Percentiles rank a stretch among this genome's conserved stretches.
Evolutionary conservation across 2,113 vertebrate species (phyloP).

Genomic region (Tinamus guttatus): DNA sequence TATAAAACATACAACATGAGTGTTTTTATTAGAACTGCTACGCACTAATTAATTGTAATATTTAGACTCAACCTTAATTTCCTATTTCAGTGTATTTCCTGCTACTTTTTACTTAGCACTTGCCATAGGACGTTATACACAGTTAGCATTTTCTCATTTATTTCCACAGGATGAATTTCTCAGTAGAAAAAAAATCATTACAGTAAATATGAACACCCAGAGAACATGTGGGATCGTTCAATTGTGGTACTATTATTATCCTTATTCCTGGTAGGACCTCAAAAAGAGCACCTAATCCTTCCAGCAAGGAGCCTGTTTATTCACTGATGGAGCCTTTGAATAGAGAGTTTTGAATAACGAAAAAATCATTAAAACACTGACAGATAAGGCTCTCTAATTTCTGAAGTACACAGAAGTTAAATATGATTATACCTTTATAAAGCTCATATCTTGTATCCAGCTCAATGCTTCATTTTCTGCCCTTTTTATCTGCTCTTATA

Average conservation of each 20-base stretch:
- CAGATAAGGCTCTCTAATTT: neutral
- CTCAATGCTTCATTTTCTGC: neutral
- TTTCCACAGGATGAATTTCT: neutral
- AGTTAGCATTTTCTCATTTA: neutral
- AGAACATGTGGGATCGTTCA: neutral
- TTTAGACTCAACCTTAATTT: neutral
- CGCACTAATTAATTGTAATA: neutral
- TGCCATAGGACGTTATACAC: neutral
- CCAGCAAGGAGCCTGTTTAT: neutral
- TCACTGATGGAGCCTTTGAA: neutral
- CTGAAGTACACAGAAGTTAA: neutral
- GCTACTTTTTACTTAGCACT: neutral
- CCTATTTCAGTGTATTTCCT: neutral
- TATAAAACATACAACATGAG: neutral
- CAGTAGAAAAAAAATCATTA: neutral
- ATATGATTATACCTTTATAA: neutral
- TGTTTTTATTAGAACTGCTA: neutral
- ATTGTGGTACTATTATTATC: neutral
- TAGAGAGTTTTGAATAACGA: neutral
- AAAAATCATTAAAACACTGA: neutral
- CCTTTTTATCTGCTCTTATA: neutral
- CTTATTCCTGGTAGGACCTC: neutral
- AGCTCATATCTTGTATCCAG: neutral
- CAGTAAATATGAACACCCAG: fast-evolving
- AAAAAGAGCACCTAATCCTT: neutral